Conservation (phyloP, 2,113 vertebrate species). For the Carlito syrichta region DNA sequence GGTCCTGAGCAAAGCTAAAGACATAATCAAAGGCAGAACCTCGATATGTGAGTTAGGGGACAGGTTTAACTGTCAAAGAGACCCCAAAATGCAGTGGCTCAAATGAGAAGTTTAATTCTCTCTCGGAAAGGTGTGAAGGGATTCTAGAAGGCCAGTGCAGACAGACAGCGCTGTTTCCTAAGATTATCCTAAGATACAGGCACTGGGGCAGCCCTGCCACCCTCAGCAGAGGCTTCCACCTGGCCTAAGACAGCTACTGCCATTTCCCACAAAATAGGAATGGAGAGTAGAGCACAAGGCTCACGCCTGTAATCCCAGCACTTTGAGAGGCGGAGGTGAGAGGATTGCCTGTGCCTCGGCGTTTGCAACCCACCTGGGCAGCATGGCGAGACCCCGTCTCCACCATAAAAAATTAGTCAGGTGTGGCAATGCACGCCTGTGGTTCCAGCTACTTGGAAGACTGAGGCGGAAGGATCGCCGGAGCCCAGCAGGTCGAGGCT, state of each 20-base stretch:
- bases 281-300: neutral
- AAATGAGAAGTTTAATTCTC: neutral
- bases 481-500: too few relatives aligned
- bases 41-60: neutral
- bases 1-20: neutral
- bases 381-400: too few relatives aligned
- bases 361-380: too few relatives aligned
- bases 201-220: neutral
- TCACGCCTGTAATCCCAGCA: too few relatives aligned
- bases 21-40: neutral
- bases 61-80: neutral
- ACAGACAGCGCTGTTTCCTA: neutral
- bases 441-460: too few relatives aligned
- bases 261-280: neutral
- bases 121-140: neutral
- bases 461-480: too few relatives aligned
- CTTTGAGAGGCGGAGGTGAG: too few relatives aligned
- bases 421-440: too few relatives aligned
- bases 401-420: too few relatives aligned
- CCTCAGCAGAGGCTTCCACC: neutral
- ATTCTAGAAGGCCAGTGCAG: neutral
- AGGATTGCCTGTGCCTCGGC: too few relatives aligned
- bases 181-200: neutral
- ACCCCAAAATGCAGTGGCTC: neutral
- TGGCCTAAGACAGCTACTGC: neutral